These are phyloP conservation scores for Meliscaeva auricollis DNA, from an alignment of 2,888 invertebrate species.

Conservation along the genomic window DNA sequence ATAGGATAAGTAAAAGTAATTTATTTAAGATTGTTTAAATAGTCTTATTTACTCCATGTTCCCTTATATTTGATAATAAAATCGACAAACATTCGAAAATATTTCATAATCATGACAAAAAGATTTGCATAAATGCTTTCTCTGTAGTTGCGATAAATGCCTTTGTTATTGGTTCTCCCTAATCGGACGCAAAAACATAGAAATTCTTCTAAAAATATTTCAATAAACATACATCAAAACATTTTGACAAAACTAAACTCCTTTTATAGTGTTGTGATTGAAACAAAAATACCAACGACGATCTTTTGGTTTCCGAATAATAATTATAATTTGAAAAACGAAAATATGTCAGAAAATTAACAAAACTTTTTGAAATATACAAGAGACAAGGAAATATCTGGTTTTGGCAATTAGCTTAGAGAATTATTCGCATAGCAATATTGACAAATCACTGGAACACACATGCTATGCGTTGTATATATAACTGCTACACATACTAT, in stretches of 20 bases:
- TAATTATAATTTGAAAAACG: neutral
- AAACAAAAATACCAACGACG: neutral
- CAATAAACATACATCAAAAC: neutral
- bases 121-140: too few species aligned
- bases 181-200: too few species aligned
- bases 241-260: neutral
- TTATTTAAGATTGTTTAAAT: too few species aligned
- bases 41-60: too few species aligned
- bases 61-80: too few species aligned
- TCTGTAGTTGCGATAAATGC: too few species aligned
- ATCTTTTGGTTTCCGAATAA: neutral
- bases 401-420: constrained; percentile 41
- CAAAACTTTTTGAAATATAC: neutral
- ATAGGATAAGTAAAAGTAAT: too few species aligned
- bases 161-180: too few species aligned
- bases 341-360: constrained; percentile 1
- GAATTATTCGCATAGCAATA: constrained; percentile 58
- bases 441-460: constrained; percentile 37
- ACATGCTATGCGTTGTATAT: neutral
- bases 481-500: neutral
- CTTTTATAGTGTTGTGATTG: neutral
- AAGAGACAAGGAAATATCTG: constrained; percentile 20
- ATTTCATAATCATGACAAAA: too few species aligned
- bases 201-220: too few species aligned
- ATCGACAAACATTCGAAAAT: too few species aligned